Conservation (phyloP, 1,140 invertebrate genomes). For the Musca domestica region DNA sequence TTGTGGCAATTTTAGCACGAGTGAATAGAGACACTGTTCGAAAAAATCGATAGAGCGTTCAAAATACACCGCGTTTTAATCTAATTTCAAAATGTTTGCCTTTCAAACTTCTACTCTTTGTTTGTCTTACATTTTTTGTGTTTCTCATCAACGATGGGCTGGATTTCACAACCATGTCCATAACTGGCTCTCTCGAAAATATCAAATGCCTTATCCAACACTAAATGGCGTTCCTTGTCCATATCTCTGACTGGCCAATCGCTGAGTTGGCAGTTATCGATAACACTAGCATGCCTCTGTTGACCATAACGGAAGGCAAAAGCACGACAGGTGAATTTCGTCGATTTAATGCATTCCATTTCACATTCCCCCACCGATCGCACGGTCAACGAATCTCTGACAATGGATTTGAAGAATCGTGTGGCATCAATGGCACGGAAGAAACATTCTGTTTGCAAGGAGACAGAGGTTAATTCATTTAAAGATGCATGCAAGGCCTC, state of each 20-base stretch:
- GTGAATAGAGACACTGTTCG: too few species aligned
- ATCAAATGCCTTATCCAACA: slow-evolving; percentile 65
- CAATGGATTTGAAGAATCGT: slow-evolving; percentile 62
- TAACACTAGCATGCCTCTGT: slow-evolving; percentile 60
- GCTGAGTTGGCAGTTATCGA: slow-evolving; percentile 71
- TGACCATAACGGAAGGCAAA: slow-evolving; percentile 73
- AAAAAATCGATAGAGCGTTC: too few species aligned
- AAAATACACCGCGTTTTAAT: not conserved
- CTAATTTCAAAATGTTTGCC: not conserved
- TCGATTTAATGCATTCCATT: slow-evolving; percentile 66
- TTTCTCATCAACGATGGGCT: slow-evolving; percentile 55
- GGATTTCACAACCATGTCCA: slow-evolving; percentile 72
- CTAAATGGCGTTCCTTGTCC: slow-evolving; percentile 59
- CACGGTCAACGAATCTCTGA: slow-evolving; percentile 63
- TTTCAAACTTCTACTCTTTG: too few species aligned
- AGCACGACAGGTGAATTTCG: slow-evolving; percentile 71
- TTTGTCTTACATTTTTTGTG: slow-evolving; percentile 53
- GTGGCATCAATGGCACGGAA: slow-evolving; percentile 73
- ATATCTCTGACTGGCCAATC: slow-evolving; percentile 69
- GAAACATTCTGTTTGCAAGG: slow-evolving; percentile 68
- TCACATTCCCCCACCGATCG: slow-evolving; percentile 73
- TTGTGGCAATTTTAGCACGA: too few species aligned
- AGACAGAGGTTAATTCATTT: slow-evolving; percentile 15
- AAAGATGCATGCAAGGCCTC: not conserved
- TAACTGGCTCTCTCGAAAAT: slow-evolving; percentile 76